A percentile compares a stretch with the other conserved stretches of the same genome.
phyloP scores from a whole-genome alignment of 2,113 vertebrate species.

The Apteryx owenii region DNA sequence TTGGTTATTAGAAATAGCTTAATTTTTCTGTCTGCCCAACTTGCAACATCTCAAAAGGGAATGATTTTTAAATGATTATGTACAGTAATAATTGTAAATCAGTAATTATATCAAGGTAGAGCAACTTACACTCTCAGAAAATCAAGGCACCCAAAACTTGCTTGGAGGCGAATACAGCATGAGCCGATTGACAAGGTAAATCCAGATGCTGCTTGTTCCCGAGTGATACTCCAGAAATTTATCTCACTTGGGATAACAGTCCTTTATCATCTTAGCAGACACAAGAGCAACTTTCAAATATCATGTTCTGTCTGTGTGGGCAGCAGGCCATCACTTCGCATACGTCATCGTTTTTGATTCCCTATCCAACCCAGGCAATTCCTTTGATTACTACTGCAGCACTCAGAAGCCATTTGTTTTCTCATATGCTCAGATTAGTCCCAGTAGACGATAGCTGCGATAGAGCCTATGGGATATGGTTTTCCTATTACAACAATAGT shows the following conservation, averaged over 20 bases:
- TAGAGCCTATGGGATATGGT: neutral
- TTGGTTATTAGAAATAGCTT: neutral
- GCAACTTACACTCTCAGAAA: neutral
- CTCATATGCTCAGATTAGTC: neutral
- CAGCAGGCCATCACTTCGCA: accelerated
- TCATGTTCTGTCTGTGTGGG: neutral
- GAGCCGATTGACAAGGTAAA: neutral
- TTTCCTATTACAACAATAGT: neutral
- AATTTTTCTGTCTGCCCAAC: neutral
- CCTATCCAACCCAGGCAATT: neutral
- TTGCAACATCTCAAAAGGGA: neutral
- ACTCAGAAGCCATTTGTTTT: neutral
- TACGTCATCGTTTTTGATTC: neutral
- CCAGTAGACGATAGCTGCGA: neutral
- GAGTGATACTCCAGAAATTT: neutral
- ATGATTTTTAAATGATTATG: neutral
- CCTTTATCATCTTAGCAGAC: neutral
- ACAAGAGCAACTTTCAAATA: neutral
- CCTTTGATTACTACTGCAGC: neutral
- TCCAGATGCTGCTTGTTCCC: neutral
- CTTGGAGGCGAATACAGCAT: neutral
- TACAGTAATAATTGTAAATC: neutral
- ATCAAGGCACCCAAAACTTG: neutral
- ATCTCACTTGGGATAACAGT: neutral
- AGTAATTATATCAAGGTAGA: neutral